Evolutionary conservation across 2,888 invertebrate genomes (phyloP), one percentile per base, ranked within the genome.

Genomic region (Eubasilissa splendida): DNA sequence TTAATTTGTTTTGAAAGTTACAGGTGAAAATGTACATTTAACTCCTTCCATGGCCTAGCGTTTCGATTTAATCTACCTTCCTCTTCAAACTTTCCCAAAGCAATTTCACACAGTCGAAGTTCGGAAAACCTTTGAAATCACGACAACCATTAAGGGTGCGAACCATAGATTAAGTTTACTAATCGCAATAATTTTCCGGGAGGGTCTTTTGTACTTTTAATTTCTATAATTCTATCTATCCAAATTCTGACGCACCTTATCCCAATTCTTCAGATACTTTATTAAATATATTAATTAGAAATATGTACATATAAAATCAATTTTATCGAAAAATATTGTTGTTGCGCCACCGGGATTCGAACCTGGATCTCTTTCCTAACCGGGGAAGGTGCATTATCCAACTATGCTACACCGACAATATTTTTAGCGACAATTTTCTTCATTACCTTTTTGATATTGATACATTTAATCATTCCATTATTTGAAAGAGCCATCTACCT

Each of bases 101-200:
- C 68, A 68, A 68, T 68, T 68, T 68, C 68, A 68, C 68, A n/a
- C 68, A 12, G 68, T 50, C 68, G 14, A 68, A 68, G 68, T 68
- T 68, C 14, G 68, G 42, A 14, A 68, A 42, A 68, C 68, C 68
- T 68, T 68, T 68, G 52, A 52, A 68, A 68, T 68, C 68, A 68
- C 68, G 68, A 50, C 50, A 42, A 68, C 68, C 50, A 52, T 68
- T 68, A 68, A n/a, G 68, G 68, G 50, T 12, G n/a, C 33, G 68
- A 50, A 68, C 68, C 68, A 14, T 68, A 68, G 52, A 68, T 68
- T 68, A 68, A 68, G 50, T 68, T 68, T 68, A 4, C n/a, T 68
- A n/a, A 68, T 14, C 68, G 68, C 68, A 14, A 50, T 68, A 12
- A 50, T 68, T 68, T 50, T 42, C 50, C 68, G n/a, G 68, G 50